Base-by-base conservation (phyloP, 2,888 invertebrate species). In the Clostera curtula region DNA sequence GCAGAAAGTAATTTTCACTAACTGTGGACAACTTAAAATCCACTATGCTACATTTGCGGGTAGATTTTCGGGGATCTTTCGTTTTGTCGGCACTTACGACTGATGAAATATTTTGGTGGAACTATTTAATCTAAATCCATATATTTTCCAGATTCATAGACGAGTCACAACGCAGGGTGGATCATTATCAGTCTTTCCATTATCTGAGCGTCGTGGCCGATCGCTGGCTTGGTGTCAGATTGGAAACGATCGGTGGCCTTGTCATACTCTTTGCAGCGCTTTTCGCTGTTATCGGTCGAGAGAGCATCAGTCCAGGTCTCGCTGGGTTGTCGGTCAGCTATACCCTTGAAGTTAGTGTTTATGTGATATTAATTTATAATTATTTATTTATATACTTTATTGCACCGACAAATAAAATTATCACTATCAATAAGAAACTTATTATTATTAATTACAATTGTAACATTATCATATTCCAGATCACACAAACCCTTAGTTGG, bases 401-500 rank as follows among this genome's bases (percentile, higher is more conserved):
- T n/a, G n/a, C n/a, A n/a, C n/a, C n/a, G n/a, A n/a, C n/a, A n/a
- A n/a, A n/a, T n/a, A n/a, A n/a, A n/a, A n/a, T n/a, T n/a, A n/a
- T n/a, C n/a, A n/a, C n/a, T n/a, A n/a, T n/a, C n/a, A n/a, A n/a
- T n/a, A n/a, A n/a, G n/a, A n/a, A n/a, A n/a, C n/a, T 10, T 22
- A 5, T 8, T 12, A 6, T n/a, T 10, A 13, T 9, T 10, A 13
- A n/a, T n/a, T n/a, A n/a, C n/a, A n/a, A n/a, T n/a, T 12, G n/a
- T n/a, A n/a, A n/a, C 16, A 15, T 16, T 26, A 17, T 27, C 18
- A 12, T 4, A 17, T 51, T 31, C 62, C 7, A 95, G 93, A 93
- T 96, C 36, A 98, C 98, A 0, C 95, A 96, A 87, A 96, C 95
- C 0, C 83, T 98, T 19, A 98, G 97, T 75, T 97, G 97, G 95